Conservation (phyloP, 1,140 invertebrate genomes). For the Saccostrea glomerata region DNA sequence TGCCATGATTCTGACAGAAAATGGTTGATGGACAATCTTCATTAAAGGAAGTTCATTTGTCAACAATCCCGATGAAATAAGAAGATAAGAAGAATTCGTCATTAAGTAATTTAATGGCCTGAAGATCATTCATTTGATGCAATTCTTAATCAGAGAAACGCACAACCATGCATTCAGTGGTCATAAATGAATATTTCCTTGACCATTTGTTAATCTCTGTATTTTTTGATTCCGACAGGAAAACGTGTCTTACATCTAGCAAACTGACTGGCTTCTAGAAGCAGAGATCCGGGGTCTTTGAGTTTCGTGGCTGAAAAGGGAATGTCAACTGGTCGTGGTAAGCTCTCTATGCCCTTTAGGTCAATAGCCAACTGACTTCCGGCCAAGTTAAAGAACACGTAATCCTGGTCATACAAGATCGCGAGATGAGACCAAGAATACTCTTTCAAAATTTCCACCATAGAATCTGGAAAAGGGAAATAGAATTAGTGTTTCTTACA, state of each 20-base stretch:
- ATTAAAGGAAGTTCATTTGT: too few species aligned
- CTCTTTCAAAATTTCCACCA: constrained; percentile 39
- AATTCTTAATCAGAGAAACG: too few species aligned
- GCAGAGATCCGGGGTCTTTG: constrained; percentile 51
- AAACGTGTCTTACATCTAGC: constrained; percentile 56
- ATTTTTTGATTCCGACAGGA: too few species aligned
- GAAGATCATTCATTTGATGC: too few species aligned
- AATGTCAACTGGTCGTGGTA: constrained; percentile 60
- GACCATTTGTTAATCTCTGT: too few species aligned
- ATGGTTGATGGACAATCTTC: too few species aligned
- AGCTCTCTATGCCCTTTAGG: constrained; percentile 43
- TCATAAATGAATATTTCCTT: too few species aligned
- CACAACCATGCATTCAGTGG: too few species aligned
- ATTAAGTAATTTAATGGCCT: too few species aligned
- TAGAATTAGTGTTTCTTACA: not conserved
- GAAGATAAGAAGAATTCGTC: too few species aligned
- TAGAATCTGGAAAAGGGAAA: constrained; percentile 31
- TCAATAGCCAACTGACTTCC: constrained; percentile 59
- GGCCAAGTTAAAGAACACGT: constrained; percentile 64
- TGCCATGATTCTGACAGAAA: too few species aligned
- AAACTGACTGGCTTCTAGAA: constrained; percentile 55
- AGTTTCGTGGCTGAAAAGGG: constrained; percentile 57
- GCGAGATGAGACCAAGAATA: constrained; percentile 59
- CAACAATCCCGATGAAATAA: too few species aligned
- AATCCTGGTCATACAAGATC: constrained; percentile 60